Conservation (phyloP, 2,797 vertebrate genomes). For the Dryobates pubescens region DNA sequence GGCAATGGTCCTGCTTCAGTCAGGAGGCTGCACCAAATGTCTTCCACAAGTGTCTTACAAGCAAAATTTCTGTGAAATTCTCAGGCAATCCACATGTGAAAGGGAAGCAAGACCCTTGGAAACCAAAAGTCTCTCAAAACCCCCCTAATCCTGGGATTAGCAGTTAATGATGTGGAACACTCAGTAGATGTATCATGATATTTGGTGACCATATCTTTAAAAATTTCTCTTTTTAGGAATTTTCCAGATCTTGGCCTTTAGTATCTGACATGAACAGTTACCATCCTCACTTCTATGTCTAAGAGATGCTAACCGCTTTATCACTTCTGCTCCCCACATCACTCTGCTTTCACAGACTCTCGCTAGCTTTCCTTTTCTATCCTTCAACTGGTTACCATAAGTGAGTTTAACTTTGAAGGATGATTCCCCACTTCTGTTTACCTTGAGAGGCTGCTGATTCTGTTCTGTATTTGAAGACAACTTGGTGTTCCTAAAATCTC, state of each 20-base stretch:
- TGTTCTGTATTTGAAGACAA: not conserved
- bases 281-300: fast-evolving
- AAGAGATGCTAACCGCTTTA: not conserved
- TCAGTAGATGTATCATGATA: not conserved
- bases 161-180: not conserved
- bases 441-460: not conserved
- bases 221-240: not conserved
- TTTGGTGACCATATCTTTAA: not conserved
- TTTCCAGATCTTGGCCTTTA: not conserved
- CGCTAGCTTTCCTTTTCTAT: not conserved
- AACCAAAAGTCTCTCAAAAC: not conserved
- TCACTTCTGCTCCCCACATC: not conserved
- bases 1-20: not conserved
- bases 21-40: not conserved
- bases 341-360: not conserved
- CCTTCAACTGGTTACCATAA: not conserved
- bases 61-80: not conserved
- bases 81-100: not conserved
- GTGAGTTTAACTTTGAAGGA: not conserved
- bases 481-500: not conserved
- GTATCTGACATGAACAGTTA: not conserved
- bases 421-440: not conserved
- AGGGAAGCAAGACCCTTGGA: not conserved
- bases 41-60: not conserved
- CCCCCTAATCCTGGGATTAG: not conserved